These are phyloP conservation scores for Papilio helenus DNA, from an alignment of 1,140 invertebrate genomes.

Conservation along the genomic window DNA sequence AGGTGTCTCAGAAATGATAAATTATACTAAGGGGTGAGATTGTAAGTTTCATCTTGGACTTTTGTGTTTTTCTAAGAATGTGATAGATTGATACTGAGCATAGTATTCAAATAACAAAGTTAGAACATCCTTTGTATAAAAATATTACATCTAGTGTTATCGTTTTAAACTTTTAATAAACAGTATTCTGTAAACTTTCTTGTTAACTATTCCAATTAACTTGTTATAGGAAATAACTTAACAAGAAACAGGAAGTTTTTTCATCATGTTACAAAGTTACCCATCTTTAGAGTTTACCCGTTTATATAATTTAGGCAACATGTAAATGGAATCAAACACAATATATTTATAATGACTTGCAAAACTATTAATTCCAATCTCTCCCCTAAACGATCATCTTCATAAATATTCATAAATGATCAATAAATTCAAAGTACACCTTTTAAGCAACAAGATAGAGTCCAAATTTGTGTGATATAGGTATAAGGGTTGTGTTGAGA, in stretches of 20 bases:
- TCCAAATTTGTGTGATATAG: not conserved
- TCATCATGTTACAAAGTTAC: not conserved
- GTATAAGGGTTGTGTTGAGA: constrained; percentile 23
- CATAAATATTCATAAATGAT: constrained; percentile 21
- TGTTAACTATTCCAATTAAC: constrained; percentile 4
- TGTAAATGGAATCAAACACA: constrained; percentile 20
- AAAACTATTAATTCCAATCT: constrained; percentile 29
- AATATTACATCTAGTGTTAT: not conserved
- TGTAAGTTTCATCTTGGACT: not conserved
- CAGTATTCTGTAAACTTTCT: not conserved
- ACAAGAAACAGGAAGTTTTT: not conserved
- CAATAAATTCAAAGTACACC: not conserved
- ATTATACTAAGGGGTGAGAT: constrained; percentile 36
- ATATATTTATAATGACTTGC: constrained; percentile 23
- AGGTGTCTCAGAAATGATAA: constrained; percentile 51
- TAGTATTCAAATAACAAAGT: not conserved
- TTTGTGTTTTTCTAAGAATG: not conserved
- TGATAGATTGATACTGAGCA: not conserved
- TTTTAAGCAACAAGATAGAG: not conserved
- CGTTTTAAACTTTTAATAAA: not conserved
- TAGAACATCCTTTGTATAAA: not conserved
- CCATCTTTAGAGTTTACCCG: not conserved
- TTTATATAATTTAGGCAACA: not conserved
- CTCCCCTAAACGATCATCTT: constrained; percentile 14
- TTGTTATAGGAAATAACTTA: not conserved